A percentile compares a stretch with the other conserved stretches of the same genome.
Conservation (phyloP, 1,140 invertebrate genomes). For the Nephotettix cincticeps region DNA sequence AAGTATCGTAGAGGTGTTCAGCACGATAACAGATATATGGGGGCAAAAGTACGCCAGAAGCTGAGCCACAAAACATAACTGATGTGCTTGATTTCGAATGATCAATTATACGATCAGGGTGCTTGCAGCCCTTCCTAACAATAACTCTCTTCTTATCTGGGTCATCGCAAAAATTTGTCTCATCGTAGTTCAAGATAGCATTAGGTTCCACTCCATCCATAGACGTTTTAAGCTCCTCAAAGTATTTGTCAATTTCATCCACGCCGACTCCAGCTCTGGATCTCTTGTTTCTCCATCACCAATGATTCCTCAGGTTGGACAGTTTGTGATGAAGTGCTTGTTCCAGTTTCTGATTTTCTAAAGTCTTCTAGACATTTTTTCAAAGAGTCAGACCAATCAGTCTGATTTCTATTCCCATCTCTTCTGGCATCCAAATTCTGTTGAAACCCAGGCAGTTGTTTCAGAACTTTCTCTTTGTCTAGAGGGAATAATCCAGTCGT, state of each 20-base stretch:
- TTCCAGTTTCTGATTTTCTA: conserved; percentile 19
- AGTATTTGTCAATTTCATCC: too few relatives aligned
- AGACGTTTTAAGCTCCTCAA: too few relatives aligned
- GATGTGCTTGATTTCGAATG: conserved; percentile 27
- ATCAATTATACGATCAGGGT: conserved; percentile 28
- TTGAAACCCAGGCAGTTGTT: conserved; percentile 20
- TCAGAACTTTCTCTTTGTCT: conserved; percentile 35
- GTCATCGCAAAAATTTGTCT: conserved; percentile 49
- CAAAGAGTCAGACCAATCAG: too few relatives aligned
- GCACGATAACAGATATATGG: conserved; percentile 46
- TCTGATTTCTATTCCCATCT: too few relatives aligned
- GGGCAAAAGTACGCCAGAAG: conserved; percentile 36
- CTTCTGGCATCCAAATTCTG: background rate
- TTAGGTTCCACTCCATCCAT: conserved; percentile 41
- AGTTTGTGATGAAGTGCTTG: too few relatives aligned
- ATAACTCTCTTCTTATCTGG: conserved; percentile 43
- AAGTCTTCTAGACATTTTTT: conserved; percentile 13
- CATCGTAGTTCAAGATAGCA: conserved; percentile 49
- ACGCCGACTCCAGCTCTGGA: too few relatives aligned
- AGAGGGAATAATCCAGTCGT: conserved; percentile 40
- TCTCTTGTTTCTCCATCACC: too few relatives aligned
- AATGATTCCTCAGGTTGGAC: too few relatives aligned
- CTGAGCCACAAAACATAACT: conserved; percentile 32
- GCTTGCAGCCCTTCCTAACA: conserved; percentile 39
- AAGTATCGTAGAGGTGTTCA: conserved; percentile 43